Evolutionary conservation across 1,140 invertebrate genomes (phyloP).

Genomic region (Chionoecetes opilio): DNA sequence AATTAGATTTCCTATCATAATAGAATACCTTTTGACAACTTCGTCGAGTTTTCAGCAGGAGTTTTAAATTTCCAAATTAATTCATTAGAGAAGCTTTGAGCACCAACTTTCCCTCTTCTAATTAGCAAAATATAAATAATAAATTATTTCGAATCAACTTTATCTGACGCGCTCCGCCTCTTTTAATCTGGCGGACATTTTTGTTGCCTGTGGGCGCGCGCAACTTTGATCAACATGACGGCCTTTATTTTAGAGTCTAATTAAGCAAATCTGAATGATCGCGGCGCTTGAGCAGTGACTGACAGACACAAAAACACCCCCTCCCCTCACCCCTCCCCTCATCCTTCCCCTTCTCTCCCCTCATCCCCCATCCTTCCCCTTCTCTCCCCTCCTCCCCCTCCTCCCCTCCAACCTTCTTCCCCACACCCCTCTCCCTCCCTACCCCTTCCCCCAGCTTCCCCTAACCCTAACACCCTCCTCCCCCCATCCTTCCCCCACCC

Average conservation of each 20-base stretch:
- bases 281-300: constrained; percentile 62
- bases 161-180: constrained; percentile 76
- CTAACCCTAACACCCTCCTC: background rate
- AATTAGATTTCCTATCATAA: constrained; percentile 80
- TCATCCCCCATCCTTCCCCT: background rate
- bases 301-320: constrained; percentile 51
- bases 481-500: too few species aligned
- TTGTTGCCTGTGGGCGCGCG: constrained; percentile 69
- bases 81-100: constrained; percentile 80
- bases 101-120: constrained; percentile 79
- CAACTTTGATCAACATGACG: constrained; percentile 78
- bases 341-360: background rate
- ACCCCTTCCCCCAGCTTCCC: background rate
- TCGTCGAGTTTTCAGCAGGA: constrained; percentile 77
- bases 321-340: background rate
- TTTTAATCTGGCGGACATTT: constrained; percentile 71
- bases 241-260: constrained; percentile 74
- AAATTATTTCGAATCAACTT: constrained; percentile 80
- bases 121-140: constrained; percentile 80
- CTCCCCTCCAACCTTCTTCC: background rate
- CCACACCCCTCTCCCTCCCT: background rate
- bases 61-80: constrained; percentile 79
- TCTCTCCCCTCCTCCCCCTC: background rate
- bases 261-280: constrained; percentile 78
- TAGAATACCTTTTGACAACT: constrained; percentile 80